These are phyloP conservation scores for Sarotherodon lohbergeri DNA, from an alignment of 2,113 vertebrate genomes.

Conservation along the genomic window DNA sequence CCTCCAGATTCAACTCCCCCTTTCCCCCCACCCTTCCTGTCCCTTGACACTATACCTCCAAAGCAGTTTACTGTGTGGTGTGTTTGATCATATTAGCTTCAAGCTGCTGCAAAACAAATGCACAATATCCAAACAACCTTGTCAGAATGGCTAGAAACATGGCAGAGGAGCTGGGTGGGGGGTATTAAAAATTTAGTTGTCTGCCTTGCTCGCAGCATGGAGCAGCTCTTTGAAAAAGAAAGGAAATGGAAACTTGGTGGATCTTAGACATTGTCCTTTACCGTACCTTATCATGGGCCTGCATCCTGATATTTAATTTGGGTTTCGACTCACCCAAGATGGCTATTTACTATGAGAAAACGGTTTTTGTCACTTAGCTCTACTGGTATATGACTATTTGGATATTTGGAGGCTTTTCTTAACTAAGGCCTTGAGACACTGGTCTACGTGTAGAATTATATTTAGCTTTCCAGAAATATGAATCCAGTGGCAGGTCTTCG, in stretches of 20 bases:
- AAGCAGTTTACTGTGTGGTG: slow-evolving; percentile 15
- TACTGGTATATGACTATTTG: not conserved
- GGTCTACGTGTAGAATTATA: not conserved
- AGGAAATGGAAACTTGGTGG: not conserved
- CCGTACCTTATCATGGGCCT: not conserved
- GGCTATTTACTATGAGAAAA: not conserved
- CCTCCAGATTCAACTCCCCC: not conserved
- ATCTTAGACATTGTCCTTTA: not conserved
- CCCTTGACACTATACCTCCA: not conserved
- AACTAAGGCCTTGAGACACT: not conserved
- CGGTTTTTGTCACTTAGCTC: not conserved
- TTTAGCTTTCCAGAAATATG: not conserved
- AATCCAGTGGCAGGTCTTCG: not conserved
- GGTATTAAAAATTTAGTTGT: slow-evolving; percentile 62
- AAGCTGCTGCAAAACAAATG: slow-evolving; percentile 49
- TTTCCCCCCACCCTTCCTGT: not conserved
- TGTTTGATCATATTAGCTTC: slow-evolving; percentile 63
- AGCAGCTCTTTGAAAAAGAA: not conserved
- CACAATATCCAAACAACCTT: slow-evolving; percentile 54
- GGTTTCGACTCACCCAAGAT: not conserved
- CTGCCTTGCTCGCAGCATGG: not conserved
- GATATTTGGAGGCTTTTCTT: not conserved
- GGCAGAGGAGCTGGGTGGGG: not conserved
- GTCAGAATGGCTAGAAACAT: slow-evolving; percentile 49
- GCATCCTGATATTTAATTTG: not conserved